These are phyloP conservation scores for Meda fulgida DNA, from an alignment of 2,797 vertebrate genomes.

Conservation along the genomic window DNA sequence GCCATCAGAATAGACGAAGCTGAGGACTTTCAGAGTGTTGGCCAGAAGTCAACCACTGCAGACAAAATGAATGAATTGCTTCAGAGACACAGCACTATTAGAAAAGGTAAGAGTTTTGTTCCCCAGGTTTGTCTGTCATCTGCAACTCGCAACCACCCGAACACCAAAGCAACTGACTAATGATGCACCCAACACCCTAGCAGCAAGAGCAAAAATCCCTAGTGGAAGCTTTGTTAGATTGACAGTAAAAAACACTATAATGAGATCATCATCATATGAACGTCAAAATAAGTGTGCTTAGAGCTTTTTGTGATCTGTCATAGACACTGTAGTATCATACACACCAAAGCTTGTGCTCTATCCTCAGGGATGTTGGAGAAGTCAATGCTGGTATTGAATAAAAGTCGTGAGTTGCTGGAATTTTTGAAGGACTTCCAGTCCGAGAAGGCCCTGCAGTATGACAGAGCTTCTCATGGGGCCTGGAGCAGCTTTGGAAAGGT, in stretches of 20 bases:
- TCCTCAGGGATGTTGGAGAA: constrained; percentile 83
- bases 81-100: constrained; percentile 77
- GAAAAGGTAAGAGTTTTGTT: constrained; percentile 78
- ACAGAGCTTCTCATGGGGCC: constrained; percentile 73
- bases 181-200: not conserved
- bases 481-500: constrained; percentile 82
- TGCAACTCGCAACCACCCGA: not conserved
- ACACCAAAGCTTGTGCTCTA: not conserved
- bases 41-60: constrained; percentile 68
- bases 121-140: not conserved
- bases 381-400: constrained; percentile 86
- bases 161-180: not conserved
- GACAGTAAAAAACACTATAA: not conserved
- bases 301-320: not conserved
- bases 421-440: constrained; percentile 84
- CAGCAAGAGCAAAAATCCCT: not conserved
- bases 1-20: constrained; percentile 83
- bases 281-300: not conserved
- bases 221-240: not conserved
- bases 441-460: constrained; percentile 77
- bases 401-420: constrained; percentile 83
- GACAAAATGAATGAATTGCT: constrained; percentile 75
- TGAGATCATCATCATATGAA: not conserved
- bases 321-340: not conserved
- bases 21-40: constrained; percentile 80